phyloP scores from a whole-genome alignment of 2,888 invertebrate genomes.

The Noctua janthe region DNA sequence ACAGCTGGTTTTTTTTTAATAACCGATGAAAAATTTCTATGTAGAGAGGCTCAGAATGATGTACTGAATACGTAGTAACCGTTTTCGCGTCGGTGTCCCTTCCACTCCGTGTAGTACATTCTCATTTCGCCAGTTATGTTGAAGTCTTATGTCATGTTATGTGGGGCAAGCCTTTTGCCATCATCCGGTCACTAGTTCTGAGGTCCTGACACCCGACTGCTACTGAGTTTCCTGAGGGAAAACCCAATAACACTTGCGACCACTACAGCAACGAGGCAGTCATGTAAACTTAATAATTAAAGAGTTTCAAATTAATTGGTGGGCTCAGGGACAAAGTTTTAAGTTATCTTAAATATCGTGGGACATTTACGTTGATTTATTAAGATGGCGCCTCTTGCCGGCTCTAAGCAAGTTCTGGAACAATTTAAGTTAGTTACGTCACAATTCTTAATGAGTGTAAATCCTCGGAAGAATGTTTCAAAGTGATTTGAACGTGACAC shows the following conservation, averaged over 20 bases:
- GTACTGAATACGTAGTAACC: no score
- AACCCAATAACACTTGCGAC: not conserved
- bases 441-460: conserved; percentile 26
- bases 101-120: not conserved
- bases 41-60: no score
- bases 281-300: conserved; percentile 17
- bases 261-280: not conserved
- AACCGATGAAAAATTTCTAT: no score
- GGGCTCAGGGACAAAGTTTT: conserved; percentile 49
- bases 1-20: no score
- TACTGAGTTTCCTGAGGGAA: not conserved
- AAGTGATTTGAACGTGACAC: conserved; percentile 32
- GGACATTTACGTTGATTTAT: conserved; percentile 58
- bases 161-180: not conserved
- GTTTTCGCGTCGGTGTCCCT: not conserved
- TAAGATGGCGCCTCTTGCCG: conserved; percentile 25
- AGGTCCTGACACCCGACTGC: not conserved
- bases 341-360: conserved; percentile 43
- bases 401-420: conserved; percentile 37
- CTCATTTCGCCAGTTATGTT: not conserved
- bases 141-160: not conserved
- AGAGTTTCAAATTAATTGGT: conserved; percentile 47
- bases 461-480: conserved; percentile 15
- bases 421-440: conserved; percentile 38
- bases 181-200: not conserved